phyloP scores from a whole-genome alignment of 2,888 invertebrate genomes.

The Panopea generosa region DNA sequence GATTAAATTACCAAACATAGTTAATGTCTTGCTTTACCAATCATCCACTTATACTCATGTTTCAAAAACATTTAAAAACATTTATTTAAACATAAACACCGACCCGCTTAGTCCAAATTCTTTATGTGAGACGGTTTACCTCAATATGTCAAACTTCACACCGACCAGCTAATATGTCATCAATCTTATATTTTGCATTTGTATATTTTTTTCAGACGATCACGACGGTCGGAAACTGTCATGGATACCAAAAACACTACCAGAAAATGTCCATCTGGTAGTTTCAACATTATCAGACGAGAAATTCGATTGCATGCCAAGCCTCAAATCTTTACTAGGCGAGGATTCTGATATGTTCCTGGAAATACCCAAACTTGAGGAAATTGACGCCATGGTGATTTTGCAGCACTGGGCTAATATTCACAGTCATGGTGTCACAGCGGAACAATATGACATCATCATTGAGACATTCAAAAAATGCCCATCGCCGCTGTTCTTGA shows the following conservation, averaged over 20 bases:
- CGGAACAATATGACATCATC: conserved; percentile 89
- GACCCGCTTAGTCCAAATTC: too few relatives aligned
- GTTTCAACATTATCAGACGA: conserved; percentile 80
- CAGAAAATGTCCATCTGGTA: conserved; percentile 91
- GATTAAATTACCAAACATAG: too few relatives aligned
- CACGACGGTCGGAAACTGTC: conserved; percentile 88
- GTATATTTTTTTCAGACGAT: conserved; percentile 78
- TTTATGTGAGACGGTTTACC: too few relatives aligned
- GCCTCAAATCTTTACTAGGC: conserved; percentile 64
- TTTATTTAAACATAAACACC: too few relatives aligned
- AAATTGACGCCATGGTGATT: conserved; percentile 73
- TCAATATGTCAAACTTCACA: too few relatives aligned
- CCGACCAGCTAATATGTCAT: too few relatives aligned
- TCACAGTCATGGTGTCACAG: conserved; percentile 72
- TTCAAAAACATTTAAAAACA: too few relatives aligned
- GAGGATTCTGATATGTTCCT: conserved; percentile 68
- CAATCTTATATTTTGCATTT: too few relatives aligned
- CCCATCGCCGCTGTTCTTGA: conserved; percentile 78
- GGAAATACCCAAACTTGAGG: conserved; percentile 73
- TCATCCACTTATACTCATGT: too few relatives aligned
- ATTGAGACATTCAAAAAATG: conserved; percentile 87
- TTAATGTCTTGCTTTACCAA: too few relatives aligned
- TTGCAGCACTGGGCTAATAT: conserved; percentile 74
- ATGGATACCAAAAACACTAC: conserved; percentile 92
- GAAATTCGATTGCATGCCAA: conserved; percentile 70